Evolutionary conservation across 2,797 vertebrate species (phyloP).

Genomic region (Gallinago stenura): DNA sequence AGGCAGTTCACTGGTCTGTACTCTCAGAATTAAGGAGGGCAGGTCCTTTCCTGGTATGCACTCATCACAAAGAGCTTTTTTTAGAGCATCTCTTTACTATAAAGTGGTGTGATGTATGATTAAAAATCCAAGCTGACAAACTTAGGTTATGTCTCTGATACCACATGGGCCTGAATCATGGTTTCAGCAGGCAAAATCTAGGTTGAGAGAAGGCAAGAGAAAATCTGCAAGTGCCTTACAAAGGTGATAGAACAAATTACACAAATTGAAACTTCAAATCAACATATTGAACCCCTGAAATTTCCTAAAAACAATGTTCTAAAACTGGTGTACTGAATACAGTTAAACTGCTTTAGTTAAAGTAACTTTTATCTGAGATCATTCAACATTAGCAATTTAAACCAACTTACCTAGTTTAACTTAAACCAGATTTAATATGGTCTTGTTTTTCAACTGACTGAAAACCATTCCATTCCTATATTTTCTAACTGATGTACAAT

Average conservation of each 20-base stretch:
- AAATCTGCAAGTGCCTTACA: not conserved
- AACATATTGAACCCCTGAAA: not conserved
- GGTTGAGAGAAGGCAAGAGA: not conserved
- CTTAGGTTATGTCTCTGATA: not conserved
- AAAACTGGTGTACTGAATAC: not conserved
- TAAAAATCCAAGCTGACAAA: not conserved
- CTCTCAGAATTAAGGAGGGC: not conserved
- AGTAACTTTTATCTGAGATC: not conserved
- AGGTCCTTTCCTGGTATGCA: not conserved
- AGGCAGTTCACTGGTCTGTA: not conserved
- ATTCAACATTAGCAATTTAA: not conserved
- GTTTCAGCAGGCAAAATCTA: not conserved
- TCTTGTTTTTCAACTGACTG: not conserved
- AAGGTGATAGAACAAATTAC: not conserved
- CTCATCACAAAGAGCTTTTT: not conserved
- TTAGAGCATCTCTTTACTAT: not conserved
- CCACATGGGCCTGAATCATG: not conserved
- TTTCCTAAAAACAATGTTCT: not conserved
- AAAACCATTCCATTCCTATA: not conserved
- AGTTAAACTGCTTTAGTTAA: not conserved
- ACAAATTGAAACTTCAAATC: not conserved
- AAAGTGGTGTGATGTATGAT: not conserved
- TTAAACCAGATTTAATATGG: not conserved
- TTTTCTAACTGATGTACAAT: not conserved
- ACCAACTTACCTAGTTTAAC: not conserved